Percentiles rank a stretch among this genome's conserved stretches.
These are phyloP conservation scores for Drosophila seguyi DNA, from an alignment of 1,140 invertebrate genomes.

Conservation along the genomic window DNA sequence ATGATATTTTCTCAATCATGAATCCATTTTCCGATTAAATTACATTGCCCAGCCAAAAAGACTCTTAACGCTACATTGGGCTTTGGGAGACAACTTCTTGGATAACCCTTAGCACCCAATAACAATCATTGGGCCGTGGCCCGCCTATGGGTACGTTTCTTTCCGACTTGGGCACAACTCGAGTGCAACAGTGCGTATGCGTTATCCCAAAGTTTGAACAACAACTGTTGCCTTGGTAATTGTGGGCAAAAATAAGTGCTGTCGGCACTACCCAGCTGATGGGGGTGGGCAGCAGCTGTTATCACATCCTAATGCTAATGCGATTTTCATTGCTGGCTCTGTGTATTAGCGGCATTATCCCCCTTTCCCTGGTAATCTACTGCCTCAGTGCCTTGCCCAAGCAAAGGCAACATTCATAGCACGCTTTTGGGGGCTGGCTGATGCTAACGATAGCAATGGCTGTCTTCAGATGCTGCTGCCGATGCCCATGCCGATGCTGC, in stretches of 20 bases:
- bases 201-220: conserved; percentile 51
- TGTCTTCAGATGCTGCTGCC: conserved; percentile 36
- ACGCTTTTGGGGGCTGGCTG: conserved; percentile 43
- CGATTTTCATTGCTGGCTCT: conserved; percentile 62
- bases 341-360: conserved; percentile 44
- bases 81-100: conserved; percentile 14
- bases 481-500: conserved; percentile 14
- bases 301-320: conserved; percentile 64
- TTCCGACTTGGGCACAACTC: conserved; percentile 1
- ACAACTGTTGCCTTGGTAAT: conserved; percentile 61
- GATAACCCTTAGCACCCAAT: conserved; percentile 36
- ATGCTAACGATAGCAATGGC: conserved; percentile 51
- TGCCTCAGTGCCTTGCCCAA: conserved; percentile 9
- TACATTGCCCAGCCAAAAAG: neutral
- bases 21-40: conserved; percentile 10
- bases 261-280: conserved; percentile 25
- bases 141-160: neutral
- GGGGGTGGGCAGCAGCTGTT: conserved; percentile 46
- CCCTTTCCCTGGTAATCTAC: conserved; percentile 2
- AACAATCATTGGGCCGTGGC: conserved; percentile 27
- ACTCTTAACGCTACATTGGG: conserved; percentile 19
- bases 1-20: neutral
- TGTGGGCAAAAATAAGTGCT: conserved; percentile 29
- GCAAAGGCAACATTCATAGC: conserved; percentile 30
- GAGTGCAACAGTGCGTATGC: conserved; percentile 53